These are phyloP conservation scores for Tachycineta bicolor DNA, from an alignment of 2,113 vertebrate species.

Conservation along the genomic window DNA sequence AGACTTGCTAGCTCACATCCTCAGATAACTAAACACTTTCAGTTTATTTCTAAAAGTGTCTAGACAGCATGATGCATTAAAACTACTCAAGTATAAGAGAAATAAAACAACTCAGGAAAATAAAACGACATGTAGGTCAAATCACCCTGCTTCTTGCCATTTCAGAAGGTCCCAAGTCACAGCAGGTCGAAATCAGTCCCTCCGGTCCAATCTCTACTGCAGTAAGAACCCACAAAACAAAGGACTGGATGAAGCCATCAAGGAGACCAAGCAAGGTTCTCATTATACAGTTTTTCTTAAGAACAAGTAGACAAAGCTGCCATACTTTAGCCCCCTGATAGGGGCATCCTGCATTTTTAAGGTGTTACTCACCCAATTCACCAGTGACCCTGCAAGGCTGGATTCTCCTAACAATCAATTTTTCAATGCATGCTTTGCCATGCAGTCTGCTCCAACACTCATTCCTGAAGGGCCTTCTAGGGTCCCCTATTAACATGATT, in stretches of 20 bases:
- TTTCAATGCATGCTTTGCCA: neutral
- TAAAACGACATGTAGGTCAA: neutral
- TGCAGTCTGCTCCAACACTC: neutral
- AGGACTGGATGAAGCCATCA: neutral
- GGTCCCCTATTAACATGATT: neutral
- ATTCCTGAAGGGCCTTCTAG: neutral
- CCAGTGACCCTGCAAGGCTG: neutral
- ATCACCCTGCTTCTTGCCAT: neutral
- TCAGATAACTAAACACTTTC: neutral
- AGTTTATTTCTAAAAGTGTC: neutral
- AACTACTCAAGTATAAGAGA: slow-evolving; percentile 41
- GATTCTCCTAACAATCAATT: neutral
- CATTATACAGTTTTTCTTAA: neutral
- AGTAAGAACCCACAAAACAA: neutral
- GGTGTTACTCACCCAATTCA: neutral
- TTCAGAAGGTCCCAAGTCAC: neutral
- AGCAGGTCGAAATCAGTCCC: neutral
- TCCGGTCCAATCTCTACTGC: neutral
- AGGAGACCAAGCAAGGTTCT: neutral
- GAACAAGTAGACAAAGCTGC: neutral
- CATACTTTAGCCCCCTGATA: neutral
- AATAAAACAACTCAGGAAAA: slow-evolving; percentile 26
- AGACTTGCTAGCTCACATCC: neutral
- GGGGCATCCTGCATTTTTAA: neutral
- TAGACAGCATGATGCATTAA: neutral